Conservation (phyloP, 2,113 vertebrate genomes). For the Copsychus sechellarum region DNA sequence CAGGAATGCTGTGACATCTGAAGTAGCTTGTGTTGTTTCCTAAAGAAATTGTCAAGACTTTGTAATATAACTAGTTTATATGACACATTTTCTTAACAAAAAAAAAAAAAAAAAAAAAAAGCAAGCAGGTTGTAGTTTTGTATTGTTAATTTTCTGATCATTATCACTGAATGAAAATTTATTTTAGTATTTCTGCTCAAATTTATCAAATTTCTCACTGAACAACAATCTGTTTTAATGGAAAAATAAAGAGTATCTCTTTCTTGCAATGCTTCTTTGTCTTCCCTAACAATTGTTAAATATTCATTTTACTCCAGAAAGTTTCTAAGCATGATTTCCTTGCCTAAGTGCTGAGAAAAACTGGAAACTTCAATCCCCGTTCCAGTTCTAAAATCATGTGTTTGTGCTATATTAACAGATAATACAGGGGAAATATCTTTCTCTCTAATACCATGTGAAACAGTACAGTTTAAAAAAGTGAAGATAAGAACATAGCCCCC, state of each 20-base stretch:
- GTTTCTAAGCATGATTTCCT: background rate
- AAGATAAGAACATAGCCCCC: background rate
- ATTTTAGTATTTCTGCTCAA: background rate
- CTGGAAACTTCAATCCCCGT: background rate
- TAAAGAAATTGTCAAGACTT: background rate
- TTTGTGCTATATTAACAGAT: background rate
- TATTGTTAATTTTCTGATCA: background rate
- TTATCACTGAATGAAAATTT: background rate
- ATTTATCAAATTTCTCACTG: background rate
- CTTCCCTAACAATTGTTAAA: background rate
- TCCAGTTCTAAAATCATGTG: background rate
- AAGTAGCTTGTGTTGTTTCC: background rate
- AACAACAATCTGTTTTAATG: background rate
- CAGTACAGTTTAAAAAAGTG: background rate
- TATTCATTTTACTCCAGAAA: background rate
- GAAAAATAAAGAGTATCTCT: background rate
- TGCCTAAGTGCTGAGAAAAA: background rate
- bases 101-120: background rate
- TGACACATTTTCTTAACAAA: background rate
- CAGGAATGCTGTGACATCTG: background rate
- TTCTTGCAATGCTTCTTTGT: background rate
- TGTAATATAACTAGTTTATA: background rate
- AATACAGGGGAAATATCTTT: background rate
- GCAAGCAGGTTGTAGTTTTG: background rate
- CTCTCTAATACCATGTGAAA: background rate